Evolutionary conservation across 2,888 invertebrate species (phyloP).

Genomic region (Cryptocephalus primarius): DNA sequence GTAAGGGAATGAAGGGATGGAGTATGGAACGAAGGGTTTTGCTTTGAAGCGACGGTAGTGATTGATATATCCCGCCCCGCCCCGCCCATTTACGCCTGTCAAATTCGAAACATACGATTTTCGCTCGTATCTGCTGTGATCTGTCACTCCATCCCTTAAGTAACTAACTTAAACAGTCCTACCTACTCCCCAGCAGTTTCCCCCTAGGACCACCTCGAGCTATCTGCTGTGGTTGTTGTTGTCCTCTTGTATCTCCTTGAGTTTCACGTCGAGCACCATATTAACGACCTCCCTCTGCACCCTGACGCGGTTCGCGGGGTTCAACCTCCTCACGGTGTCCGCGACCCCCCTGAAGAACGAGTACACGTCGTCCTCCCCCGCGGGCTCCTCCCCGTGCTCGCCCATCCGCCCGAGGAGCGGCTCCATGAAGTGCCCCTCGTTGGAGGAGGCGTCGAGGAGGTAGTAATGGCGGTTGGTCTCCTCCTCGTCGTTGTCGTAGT

Average conservation of each 20-base stretch:
- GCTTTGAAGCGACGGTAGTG: too few species aligned
- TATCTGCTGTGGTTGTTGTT: neutral
- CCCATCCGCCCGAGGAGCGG: neutral
- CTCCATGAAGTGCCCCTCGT: conserved; percentile 6
- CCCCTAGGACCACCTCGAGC: too few species aligned
- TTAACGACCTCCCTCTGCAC: conserved; percentile 15
- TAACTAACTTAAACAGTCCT: too few species aligned
- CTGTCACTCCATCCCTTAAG: too few species aligned
- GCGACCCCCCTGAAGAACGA: conserved; percentile 16
- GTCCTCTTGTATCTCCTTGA: conserved; percentile 11
- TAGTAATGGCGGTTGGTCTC: neutral
- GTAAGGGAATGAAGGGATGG: too few species aligned
- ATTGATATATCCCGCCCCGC: too few species aligned
- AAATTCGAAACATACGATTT: too few species aligned
- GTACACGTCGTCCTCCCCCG: conserved; percentile 9
- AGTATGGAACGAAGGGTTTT: too few species aligned
- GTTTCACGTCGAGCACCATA: conserved; percentile 13
- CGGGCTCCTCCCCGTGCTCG: neutral
- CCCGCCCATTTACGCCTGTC: too few species aligned
- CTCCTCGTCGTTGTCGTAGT: conserved; percentile 4
- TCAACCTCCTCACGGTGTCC: conserved; percentile 14
- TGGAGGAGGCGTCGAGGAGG: neutral
- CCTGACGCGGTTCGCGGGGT: conserved; percentile 12
- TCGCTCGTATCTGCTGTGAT: too few species aligned
- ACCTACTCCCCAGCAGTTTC: too few species aligned